Conservation (phyloP, 2,888 invertebrate species). For the Apotomis turbidana region DNA sequence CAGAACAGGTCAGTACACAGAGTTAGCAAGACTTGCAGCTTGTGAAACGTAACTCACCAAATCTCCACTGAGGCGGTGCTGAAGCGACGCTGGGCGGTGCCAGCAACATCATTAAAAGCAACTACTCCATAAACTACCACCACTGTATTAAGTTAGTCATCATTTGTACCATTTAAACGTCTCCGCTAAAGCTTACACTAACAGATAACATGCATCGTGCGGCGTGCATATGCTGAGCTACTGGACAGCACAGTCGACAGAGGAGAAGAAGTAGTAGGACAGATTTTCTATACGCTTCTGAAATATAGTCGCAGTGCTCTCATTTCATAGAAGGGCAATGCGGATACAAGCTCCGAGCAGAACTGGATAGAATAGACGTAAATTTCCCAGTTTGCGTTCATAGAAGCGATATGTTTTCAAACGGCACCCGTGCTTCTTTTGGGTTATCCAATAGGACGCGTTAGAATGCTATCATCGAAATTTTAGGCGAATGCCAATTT, state of each 20-base stretch:
- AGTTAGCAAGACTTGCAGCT: constrained; percentile 23
- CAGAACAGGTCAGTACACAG: constrained; percentile 25
- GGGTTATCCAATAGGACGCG: constrained; percentile 7
- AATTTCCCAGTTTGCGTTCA: background rate
- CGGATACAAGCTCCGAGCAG: constrained; percentile 39
- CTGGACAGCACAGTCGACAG: constrained; percentile 39
- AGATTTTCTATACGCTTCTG: constrained; percentile 31
- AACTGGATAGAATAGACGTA: background rate
- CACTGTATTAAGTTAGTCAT: constrained; percentile 50
- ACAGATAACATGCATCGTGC: constrained; percentile 45
- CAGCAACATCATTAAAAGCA: constrained; percentile 27
- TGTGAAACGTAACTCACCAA: constrained; percentile 30
- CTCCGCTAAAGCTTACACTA: constrained; percentile 47
- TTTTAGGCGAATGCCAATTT: constrained; percentile 7
- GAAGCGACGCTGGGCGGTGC: constrained; percentile 15
- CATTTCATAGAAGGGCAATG: constrained; percentile 32
- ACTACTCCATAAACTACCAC: constrained; percentile 43
- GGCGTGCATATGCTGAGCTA: constrained; percentile 36
- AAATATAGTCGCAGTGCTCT: constrained; percentile 33
- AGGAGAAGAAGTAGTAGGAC: constrained; percentile 29
- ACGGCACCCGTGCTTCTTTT: constrained; percentile 10
- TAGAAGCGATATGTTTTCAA: background rate
- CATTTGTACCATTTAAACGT: constrained; percentile 65
- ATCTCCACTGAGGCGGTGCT: constrained; percentile 2
- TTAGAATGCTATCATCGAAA: background rate